Conservation (phyloP, 2,888 invertebrate species). For the Xylocampa areola region DNA sequence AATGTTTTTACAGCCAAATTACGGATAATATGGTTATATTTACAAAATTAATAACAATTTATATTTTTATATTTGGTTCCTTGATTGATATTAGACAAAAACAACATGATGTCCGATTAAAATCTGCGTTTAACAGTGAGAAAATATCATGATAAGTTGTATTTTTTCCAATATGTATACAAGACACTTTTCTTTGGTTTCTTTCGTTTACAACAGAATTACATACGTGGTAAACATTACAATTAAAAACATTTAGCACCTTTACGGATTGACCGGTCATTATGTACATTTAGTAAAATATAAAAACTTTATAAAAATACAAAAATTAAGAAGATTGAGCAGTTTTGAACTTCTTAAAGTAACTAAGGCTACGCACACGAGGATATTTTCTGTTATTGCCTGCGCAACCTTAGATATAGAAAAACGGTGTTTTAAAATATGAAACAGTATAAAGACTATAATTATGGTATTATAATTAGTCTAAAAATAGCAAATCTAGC, state of each 20-base stretch:
- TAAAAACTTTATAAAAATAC: conserved; percentile 53
- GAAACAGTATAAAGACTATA: conserved; percentile 19
- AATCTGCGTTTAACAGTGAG: not conserved
- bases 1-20: no score
- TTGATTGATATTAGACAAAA: not conserved
- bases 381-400: conserved; percentile 6
- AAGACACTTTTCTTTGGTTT: conserved; percentile 47
- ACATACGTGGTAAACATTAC: conserved; percentile 26
- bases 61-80: no score
- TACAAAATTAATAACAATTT: no score
- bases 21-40: no score
- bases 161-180: conserved; percentile 1
- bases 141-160: conserved; percentile 4
- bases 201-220: conserved; percentile 23
- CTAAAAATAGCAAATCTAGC: conserved; percentile 49
- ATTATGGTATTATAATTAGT: no score
- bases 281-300: conserved; percentile 53
- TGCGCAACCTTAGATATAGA: conserved; percentile 1
- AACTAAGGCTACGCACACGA: conserved; percentile 14
- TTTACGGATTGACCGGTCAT: conserved; percentile 52
- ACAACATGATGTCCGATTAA: conserved; percentile 3
- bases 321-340: conserved; percentile 73
- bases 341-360: conserved; percentile 62
- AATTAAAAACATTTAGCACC: conserved; percentile 63
- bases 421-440: conserved; percentile 17